Conservation (phyloP, 2,797 vertebrate genomes). For the Hydrolagus colliei region DNA sequence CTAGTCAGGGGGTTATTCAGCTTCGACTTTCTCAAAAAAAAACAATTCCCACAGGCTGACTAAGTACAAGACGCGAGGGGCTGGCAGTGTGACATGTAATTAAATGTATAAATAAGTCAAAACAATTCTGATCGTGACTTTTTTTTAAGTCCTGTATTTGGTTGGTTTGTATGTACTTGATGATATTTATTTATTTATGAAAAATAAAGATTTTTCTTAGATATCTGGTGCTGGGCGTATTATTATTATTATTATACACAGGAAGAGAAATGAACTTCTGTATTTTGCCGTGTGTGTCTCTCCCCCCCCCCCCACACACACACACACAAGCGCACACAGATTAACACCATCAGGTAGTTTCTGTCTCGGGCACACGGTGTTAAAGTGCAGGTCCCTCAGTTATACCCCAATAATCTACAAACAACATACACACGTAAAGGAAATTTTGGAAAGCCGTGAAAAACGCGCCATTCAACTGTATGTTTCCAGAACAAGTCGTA, state of each 20-base stretch:
- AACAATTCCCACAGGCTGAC: neutral
- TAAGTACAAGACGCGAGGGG: neutral
- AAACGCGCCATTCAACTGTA: neutral
- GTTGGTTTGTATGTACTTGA: constrained; percentile 64
- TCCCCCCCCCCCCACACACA: too few relatives aligned
- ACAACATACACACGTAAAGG: neutral
- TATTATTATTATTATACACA: neutral
- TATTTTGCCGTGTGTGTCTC: neutral
- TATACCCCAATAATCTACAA: neutral
- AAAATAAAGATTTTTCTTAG: constrained; percentile 63
- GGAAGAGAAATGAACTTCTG: neutral
- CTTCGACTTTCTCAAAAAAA: neutral
- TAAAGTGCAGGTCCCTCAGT: neutral
- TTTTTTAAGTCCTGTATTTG: constrained; percentile 53
- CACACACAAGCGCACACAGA: neutral
- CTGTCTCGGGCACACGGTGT: neutral
- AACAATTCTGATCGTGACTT: constrained; percentile 38
- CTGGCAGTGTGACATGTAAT: constrained; percentile 12
- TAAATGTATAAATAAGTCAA: neutral
- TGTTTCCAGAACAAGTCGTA: neutral
- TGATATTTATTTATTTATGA: constrained; percentile 98
- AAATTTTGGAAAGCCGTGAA: neutral
- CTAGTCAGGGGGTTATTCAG: neutral
- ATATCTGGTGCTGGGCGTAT: neutral
- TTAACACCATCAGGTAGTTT: neutral